phyloP scores from a whole-genome alignment of 1,140 invertebrate species.

The Tetragnatha versicolor region DNA sequence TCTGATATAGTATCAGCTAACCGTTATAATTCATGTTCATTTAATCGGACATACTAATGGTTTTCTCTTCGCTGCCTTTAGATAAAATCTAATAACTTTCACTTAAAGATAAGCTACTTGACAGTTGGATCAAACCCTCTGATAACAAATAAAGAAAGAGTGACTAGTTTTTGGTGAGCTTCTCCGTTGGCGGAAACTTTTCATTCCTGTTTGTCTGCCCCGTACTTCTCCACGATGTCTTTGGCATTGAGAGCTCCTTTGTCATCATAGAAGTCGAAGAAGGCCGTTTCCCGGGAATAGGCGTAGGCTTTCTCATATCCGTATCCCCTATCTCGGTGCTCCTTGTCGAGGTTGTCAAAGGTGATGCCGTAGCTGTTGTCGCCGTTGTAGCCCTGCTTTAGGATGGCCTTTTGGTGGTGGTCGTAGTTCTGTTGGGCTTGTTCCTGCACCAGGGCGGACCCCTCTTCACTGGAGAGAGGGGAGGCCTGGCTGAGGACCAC shows the following conservation, averaged over 20 bases:
- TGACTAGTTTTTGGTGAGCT: neutral
- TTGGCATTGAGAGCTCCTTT: conserved; percentile 3
- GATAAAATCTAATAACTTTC: neutral
- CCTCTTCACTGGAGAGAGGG: neutral
- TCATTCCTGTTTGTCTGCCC: neutral
- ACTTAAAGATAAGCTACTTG: neutral
- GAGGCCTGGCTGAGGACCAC: neutral
- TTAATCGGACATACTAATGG: neutral
- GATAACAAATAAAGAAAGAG: neutral
- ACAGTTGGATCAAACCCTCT: neutral
- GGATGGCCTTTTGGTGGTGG: neutral
- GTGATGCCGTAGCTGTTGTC: conserved; percentile 1
- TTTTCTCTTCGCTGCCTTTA: neutral
- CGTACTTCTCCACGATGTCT: neutral
- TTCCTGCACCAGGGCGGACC: neutral
- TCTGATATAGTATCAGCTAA: too few species aligned
- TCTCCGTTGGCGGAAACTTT: neutral
- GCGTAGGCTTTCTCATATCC: conserved; percentile 45
- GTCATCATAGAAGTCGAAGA: conserved; percentile 27
- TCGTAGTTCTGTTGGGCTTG: conserved; percentile 18
- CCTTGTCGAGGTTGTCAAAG: conserved; percentile 16
- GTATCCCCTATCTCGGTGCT: conserved; percentile 10
- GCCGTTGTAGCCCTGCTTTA: neutral
- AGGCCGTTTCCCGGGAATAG: conserved; percentile 38
- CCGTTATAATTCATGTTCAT: neutral